Evolutionary conservation across 2,888 invertebrate genomes (phyloP).

Genomic region (Tetragonula carbonaria): DNA sequence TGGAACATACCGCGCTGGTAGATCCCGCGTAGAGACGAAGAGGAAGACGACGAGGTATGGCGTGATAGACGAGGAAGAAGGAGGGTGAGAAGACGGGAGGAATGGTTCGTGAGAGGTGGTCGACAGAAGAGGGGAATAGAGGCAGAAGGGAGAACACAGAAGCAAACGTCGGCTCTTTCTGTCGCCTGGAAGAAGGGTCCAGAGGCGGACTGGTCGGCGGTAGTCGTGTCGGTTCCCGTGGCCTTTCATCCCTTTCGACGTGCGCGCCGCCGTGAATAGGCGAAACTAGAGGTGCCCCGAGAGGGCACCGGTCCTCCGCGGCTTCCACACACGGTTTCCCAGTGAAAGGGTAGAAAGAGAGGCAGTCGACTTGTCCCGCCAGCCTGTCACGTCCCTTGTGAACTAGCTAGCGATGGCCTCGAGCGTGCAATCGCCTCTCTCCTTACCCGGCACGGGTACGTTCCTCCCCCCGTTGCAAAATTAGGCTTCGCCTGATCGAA

Average conservation of each 20-base stretch:
- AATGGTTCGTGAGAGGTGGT: background rate
- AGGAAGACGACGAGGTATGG: too few relatives aligned
- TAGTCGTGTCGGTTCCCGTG: slow-evolving; percentile 61
- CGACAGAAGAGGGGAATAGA: background rate
- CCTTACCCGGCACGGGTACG: background rate
- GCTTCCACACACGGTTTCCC: slow-evolving; percentile 54
- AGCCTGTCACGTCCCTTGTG: slow-evolving; percentile 61
- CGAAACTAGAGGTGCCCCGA: slow-evolving; percentile 66
- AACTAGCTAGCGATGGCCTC: slow-evolving; percentile 63
- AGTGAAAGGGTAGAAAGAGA: slow-evolving; percentile 46
- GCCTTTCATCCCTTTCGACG: slow-evolving; percentile 73
- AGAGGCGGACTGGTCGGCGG: slow-evolving; percentile 48
- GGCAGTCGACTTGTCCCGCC: slow-evolving; percentile 55
- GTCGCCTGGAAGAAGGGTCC: slow-evolving; percentile 56
- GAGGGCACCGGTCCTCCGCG: slow-evolving; percentile 54
- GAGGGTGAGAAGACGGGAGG: background rate
- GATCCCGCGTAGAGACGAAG: background rate
- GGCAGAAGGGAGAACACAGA: slow-evolving; percentile 24
- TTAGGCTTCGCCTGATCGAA: background rate
- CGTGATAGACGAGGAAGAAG: background rate
- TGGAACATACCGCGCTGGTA: slow-evolving; percentile 4
- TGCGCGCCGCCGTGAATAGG: slow-evolving; percentile 70
- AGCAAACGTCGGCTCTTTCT: slow-evolving; percentile 58
- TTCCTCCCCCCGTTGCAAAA: too few relatives aligned
- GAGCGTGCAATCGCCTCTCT: slow-evolving; percentile 17